Conservation (phyloP, 2,888 invertebrate genomes). For the Onchidella celtica region DNA sequence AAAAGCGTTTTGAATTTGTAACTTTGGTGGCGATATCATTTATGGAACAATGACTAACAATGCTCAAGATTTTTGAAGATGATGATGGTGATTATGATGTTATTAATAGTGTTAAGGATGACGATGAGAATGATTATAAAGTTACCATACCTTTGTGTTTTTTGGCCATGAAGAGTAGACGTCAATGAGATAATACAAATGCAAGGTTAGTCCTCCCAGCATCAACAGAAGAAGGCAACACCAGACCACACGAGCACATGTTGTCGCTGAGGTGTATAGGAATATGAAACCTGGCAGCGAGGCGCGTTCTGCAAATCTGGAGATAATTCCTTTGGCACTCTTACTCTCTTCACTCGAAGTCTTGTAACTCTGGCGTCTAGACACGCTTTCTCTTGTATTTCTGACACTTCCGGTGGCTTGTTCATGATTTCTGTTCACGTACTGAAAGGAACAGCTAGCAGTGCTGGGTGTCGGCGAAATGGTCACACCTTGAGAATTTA, state of each 20-base stretch:
- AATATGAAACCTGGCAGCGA: slow-evolving; percentile 68
- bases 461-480: not conserved
- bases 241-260: slow-evolving; percentile 60
- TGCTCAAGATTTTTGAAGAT: no score
- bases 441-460: not conserved
- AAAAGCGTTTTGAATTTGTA: no score
- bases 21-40: no score
- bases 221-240: slow-evolving; percentile 53
- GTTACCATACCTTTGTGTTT: slow-evolving; percentile 47
- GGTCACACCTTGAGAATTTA: not conserved
- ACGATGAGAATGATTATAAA: not conserved
- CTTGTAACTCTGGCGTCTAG: not conserved
- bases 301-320: slow-evolving; percentile 59
- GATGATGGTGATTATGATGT: no score
- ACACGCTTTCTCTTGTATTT: not conserved
- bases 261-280: slow-evolving; percentile 58
- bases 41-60: no score
- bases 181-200: slow-evolving; percentile 58
- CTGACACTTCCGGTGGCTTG: not conserved
- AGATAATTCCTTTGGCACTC: not conserved
- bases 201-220: slow-evolving; percentile 56
- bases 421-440: not conserved
- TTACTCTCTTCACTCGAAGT: not conserved
- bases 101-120: no score
- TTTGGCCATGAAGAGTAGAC: slow-evolving; percentile 58